Conservation (phyloP, 2,113 vertebrate genomes). For the Elgaria multicarinata region DNA sequence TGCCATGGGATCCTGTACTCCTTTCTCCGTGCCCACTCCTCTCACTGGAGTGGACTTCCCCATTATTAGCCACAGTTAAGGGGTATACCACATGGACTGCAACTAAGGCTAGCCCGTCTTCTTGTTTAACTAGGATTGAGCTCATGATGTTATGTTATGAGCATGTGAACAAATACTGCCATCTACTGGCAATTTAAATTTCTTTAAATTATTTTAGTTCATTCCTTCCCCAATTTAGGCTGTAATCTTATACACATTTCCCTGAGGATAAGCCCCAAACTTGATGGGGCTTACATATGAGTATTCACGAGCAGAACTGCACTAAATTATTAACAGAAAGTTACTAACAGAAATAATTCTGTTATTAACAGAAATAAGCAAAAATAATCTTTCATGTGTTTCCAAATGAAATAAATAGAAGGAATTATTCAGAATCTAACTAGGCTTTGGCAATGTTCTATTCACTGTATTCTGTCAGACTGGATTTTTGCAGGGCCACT, state of each 20-base stretch:
- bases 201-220: neutral
- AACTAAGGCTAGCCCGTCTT: neutral
- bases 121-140: neutral
- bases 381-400: neutral
- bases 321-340: neutral
- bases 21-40: neutral
- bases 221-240: no score
- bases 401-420: neutral
- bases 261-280: neutral
- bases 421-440: neutral
- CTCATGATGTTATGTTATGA: neutral
- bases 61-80: neutral
- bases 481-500: neutral
- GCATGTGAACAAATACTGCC: neutral
- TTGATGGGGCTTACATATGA: neutral
- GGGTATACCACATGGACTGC: neutral
- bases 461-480: neutral
- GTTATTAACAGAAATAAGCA: neutral
- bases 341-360: no score
- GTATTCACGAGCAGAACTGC: neutral
- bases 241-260: neutral
- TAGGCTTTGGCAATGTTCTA: neutral
- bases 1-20: no score
- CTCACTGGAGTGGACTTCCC: neutral
- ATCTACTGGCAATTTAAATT: slow-evolving; percentile 16